Base-by-base conservation (phyloP, 1,140 invertebrate species). In the Armadillidium nasatum region DNA sequence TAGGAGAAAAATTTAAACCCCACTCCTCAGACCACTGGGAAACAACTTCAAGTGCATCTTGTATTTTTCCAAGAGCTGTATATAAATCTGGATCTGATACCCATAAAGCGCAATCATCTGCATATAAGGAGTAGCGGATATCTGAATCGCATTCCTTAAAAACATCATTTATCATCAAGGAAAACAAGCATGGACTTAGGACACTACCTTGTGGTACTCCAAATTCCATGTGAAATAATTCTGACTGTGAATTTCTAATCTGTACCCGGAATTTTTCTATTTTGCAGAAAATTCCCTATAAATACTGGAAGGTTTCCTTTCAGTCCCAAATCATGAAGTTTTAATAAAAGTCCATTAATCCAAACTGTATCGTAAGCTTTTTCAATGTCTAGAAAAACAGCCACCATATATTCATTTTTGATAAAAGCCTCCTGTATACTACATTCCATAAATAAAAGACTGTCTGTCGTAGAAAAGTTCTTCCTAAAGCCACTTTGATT, bases 81-180 rank as follows among this genome's bases (percentile, higher is more conserved):
- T 15, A 10, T n/a, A 43, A 21, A 44, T 15, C 4, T 10, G 21
- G 19, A 44, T 10, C 15, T 10, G 19, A 15, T 0, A 72, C 33
- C 71, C 71, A 72, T 3, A 72, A 10, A 0, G 71, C 33, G 33
- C 33, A 43, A 43, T 72, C 71, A 44, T 72, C 71, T 23, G 71
- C 71, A 44, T 43, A 72, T 21, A 72, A 46, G 11, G 33, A 72
- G 33, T n/a, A n/a, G 3, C 1, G 44, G 7, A 72, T 21, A 13
- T 23, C 71, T 23, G 11, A 10, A 4, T 15, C 43, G 2, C 44
- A 10, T 0, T 10, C 3, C 2, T 11, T 0, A 46, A 72, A 72
- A n/a, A 72, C 3, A 23, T 72, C 71, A 43, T 72, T 72, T 3
- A 72, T 72, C n/a, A 72, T 43, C 9, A 72, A 4, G 33, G 33